Evolutionary conservation across 2,888 invertebrate genomes (phyloP).

Genomic region (Cheilosia urbana): DNA sequence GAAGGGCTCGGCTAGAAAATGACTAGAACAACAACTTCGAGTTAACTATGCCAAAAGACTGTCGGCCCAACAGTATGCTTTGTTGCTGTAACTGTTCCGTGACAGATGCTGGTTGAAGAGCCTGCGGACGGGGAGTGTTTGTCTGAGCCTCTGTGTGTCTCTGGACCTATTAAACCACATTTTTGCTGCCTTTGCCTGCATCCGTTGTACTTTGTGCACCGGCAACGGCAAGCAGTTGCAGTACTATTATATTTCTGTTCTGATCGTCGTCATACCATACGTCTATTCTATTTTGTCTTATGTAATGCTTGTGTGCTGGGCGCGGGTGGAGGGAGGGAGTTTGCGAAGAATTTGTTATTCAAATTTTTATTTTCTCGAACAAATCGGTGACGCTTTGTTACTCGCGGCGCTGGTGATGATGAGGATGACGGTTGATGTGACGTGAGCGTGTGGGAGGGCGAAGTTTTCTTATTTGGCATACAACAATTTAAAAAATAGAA

Average conservation of each 20-base stretch:
- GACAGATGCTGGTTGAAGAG: background rate
- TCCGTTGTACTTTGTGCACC: conserved; percentile 49
- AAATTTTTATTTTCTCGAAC: conserved; percentile 34
- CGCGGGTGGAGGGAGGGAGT: background rate
- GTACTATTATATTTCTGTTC: conserved; percentile 5
- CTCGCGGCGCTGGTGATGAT: conserved; percentile 11
- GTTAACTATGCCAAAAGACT: conserved; percentile 67
- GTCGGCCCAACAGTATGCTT: background rate
- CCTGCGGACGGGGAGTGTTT: conserved; percentile 33
- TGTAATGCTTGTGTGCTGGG: background rate
- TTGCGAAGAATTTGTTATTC: conserved; percentile 24
- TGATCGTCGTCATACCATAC: conserved; percentile 5
- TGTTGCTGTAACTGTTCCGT: conserved; percentile 57
- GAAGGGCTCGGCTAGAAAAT: conserved; percentile 47
- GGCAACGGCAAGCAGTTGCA: conserved; percentile 14
- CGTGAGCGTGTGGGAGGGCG: conserved; percentile 51
- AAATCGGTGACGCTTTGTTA: conserved; percentile 27
- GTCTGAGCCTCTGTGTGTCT: conserved; percentile 37
- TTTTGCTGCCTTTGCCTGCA: conserved; percentile 59
- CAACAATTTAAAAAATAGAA: background rate
- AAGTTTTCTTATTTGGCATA: conserved; percentile 30
- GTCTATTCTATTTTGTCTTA: conserved; percentile 10
- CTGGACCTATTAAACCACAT: conserved; percentile 69
- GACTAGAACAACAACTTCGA: conserved; percentile 54
- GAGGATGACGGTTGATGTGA: conserved; percentile 45